phyloP scores from a whole-genome alignment of 2,888 invertebrate genomes.

The Xestobium rufovillosum region DNA sequence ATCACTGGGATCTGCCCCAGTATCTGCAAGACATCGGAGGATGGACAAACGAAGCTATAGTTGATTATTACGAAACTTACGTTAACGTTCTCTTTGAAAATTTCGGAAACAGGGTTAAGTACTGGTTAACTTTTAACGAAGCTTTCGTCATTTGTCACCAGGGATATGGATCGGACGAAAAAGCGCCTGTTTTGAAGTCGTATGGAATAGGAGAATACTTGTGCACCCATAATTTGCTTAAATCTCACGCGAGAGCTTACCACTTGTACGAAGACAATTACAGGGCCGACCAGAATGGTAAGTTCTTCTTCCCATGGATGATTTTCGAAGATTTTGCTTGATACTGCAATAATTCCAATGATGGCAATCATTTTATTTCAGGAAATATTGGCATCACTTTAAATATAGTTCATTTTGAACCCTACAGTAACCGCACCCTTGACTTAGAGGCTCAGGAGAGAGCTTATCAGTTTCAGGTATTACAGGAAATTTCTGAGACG shows the following conservation, averaged over 20 bases:
- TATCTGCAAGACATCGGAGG: conserved; percentile 55
- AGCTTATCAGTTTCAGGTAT: conserved; percentile 29
- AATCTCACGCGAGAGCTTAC: conserved; percentile 54
- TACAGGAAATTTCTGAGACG: no score
- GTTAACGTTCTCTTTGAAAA: conserved; percentile 45
- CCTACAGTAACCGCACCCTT: conserved; percentile 40
- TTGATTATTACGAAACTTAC: conserved; percentile 54
- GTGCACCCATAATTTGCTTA: conserved; percentile 51
- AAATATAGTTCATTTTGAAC: conserved; percentile 47
- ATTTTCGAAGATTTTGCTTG: no score
- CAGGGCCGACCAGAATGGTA: conserved; percentile 28
- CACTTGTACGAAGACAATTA: conserved; percentile 46
- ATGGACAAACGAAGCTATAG: conserved; percentile 55
- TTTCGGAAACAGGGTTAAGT: conserved; percentile 39
- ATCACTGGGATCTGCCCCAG: no score
- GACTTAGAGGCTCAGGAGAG: conserved; percentile 46
- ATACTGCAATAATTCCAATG: conserved; percentile 8
- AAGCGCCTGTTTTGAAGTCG: conserved; percentile 42
- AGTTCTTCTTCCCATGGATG: no score
- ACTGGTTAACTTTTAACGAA: conserved; percentile 53
- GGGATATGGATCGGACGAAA: no score
- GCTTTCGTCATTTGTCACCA: conserved; percentile 36
- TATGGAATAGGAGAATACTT: conserved; percentile 50
- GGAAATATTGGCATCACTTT: conserved; percentile 51
- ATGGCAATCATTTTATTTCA: conserved; percentile 25